A percentile compares a stretch with the other conserved stretches of the same genome.
Evolutionary conservation across 2,888 invertebrate genomes (phyloP).

Genomic region (Drosophila meridionalis): DNA sequence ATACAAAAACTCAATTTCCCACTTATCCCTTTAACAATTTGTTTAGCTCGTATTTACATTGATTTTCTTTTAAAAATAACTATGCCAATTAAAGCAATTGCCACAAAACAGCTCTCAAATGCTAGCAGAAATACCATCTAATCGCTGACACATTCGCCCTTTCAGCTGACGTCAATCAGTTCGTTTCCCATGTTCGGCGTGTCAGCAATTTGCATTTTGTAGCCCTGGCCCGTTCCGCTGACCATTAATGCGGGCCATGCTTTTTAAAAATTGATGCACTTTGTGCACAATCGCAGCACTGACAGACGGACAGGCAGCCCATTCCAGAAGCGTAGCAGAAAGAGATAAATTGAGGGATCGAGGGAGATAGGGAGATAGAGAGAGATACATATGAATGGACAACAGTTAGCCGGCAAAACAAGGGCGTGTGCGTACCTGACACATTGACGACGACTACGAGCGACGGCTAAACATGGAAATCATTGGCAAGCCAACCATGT

Average conservation of each 20-base stretch:
- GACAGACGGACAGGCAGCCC: slow-evolving; percentile 31
- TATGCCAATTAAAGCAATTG: slow-evolving; percentile 20
- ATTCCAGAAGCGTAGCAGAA: slow-evolving; percentile 17
- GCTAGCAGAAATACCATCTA: slow-evolving; percentile 13
- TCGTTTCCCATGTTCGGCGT: slow-evolving; percentile 26
- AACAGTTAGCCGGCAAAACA: slow-evolving; percentile 38
- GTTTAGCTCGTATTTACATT: background rate
- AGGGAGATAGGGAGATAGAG: background rate
- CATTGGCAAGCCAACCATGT: slow-evolving; percentile 60
- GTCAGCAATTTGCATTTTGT: slow-evolving; percentile 60
- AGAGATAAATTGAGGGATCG: slow-evolving; percentile 1
- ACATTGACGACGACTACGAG: slow-evolving; percentile 36
- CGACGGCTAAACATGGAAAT: slow-evolving; percentile 66
- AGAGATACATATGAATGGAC: slow-evolving; percentile 33
- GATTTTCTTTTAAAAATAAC: background rate
- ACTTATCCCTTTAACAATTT: background rate
- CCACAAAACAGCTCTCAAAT: background rate
- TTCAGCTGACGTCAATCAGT: slow-evolving; percentile 35
- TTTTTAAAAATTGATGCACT: slow-evolving; percentile 63
- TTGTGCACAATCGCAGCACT: slow-evolving; percentile 44
- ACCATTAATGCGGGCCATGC: slow-evolving; percentile 46
- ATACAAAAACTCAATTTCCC: background rate
- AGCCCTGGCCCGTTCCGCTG: slow-evolving; percentile 25
- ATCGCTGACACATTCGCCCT: slow-evolving; percentile 33
- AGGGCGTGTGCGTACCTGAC: slow-evolving; percentile 51